Percentiles rank a stretch among this genome's conserved stretches.
phyloP scores from a whole-genome alignment of 2,797 vertebrate genomes.

The Pteronotus mesoamericanus region DNA sequence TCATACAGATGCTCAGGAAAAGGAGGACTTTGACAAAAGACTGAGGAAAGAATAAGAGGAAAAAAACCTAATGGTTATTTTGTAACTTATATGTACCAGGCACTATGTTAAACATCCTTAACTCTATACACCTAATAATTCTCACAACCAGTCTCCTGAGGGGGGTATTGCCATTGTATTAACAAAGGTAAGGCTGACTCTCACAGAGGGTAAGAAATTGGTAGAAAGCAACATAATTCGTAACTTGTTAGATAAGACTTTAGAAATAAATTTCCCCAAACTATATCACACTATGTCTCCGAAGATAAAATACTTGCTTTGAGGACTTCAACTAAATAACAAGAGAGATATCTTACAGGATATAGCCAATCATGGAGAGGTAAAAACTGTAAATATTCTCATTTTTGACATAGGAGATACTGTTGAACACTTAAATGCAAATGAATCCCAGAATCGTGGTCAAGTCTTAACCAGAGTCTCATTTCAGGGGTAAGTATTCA shows the following conservation, averaged over 20 bases:
- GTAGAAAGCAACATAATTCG: background rate
- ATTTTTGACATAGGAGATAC: background rate
- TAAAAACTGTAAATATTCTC: background rate
- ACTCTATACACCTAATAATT: background rate
- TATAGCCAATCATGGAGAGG: background rate
- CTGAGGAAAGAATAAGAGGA: background rate
- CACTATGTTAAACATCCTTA: background rate
- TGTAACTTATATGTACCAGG: background rate
- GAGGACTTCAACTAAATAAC: background rate
- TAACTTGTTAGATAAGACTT: background rate
- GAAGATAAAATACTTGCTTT: background rate
- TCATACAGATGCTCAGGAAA: background rate
- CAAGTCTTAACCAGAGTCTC: background rate
- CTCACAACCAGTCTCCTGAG: background rate
- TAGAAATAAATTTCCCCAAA: background rate
- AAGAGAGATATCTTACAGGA: background rate
- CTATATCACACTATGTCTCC: background rate
- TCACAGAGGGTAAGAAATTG: background rate
- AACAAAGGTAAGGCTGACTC: background rate
- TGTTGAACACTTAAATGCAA: constrained; percentile 1
- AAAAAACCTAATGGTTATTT: background rate
- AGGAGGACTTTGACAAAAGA: background rate
- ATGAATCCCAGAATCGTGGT: background rate
- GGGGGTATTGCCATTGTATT: background rate
- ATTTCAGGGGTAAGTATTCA: background rate